phyloP scores from a whole-genome alignment of 2,888 invertebrate species.

The Drosophila antonietae region DNA sequence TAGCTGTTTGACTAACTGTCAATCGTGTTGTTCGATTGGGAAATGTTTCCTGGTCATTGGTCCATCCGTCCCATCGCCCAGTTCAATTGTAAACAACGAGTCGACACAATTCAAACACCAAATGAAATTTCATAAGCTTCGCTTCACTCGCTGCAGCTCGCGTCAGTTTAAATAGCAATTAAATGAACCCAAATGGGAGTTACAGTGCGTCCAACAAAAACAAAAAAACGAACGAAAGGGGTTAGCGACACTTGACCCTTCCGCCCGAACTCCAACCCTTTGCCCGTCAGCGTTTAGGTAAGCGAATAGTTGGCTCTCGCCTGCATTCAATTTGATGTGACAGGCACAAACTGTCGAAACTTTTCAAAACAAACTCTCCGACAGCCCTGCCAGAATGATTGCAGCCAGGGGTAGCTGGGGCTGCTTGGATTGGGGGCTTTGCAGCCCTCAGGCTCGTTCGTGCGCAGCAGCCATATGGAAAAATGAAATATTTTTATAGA shows the following conservation, averaged over 20 bases:
- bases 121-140: slow-evolving; percentile 75
- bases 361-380: slow-evolving; percentile 65
- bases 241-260: not conserved
- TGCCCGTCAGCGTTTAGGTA: not conserved
- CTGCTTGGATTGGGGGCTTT: not conserved
- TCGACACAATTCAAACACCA: slow-evolving; percentile 64
- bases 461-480: slow-evolving; percentile 11
- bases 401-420: not conserved
- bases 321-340: slow-evolving; percentile 53
- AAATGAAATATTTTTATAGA: slow-evolving; percentile 21
- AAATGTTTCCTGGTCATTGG: slow-evolving; percentile 58
- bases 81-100: slow-evolving; percentile 58
- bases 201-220: not conserved
- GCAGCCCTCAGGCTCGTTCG: not conserved
- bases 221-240: not conserved
- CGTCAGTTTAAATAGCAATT: slow-evolving; percentile 72
- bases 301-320: slow-evolving; percentile 27
- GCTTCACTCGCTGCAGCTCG: slow-evolving; percentile 22
- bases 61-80: not conserved
- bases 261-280: not conserved
- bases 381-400: not conserved
- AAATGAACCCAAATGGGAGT: slow-evolving; percentile 52
- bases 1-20: slow-evolving; percentile 47
- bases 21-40: slow-evolving; percentile 64
- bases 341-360: slow-evolving; percentile 68